Evolutionary conservation across 1,140 invertebrate genomes (phyloP).

Genomic region (Trypoxylus dichotomus): DNA sequence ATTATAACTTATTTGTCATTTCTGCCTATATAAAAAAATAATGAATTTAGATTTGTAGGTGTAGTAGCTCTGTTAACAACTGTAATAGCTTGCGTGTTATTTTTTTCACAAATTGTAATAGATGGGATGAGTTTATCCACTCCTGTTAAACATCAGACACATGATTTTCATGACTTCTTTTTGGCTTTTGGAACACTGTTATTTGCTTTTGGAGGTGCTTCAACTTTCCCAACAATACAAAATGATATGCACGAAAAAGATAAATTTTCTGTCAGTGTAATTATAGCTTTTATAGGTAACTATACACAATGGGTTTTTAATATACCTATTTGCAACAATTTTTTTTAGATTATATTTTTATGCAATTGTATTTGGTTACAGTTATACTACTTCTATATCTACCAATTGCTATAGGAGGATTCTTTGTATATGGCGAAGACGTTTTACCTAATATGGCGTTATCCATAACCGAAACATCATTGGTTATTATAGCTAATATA

Average conservation of each 20-base stretch:
- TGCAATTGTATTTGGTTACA: constrained; percentile 49
- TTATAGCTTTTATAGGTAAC: constrained; percentile 40
- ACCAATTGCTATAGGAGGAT: constrained; percentile 61
- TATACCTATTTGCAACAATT: not conserved
- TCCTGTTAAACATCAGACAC: constrained; percentile 48
- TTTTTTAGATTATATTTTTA: not conserved
- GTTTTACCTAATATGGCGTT: constrained; percentile 60
- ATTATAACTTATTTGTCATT: too few relatives aligned
- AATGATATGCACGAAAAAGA: constrained; percentile 67
- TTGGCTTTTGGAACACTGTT: constrained; percentile 66
- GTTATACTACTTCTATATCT: constrained; percentile 63
- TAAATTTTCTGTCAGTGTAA: constrained; percentile 55
- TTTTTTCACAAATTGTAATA: constrained; percentile 61
- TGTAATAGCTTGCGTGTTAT: constrained; percentile 60
- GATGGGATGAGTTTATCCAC: constrained; percentile 51
- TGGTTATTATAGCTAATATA: constrained; percentile 60
- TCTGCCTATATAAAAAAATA: not conserved
- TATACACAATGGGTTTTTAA: not conserved
- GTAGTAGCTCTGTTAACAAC: constrained; percentile 62
- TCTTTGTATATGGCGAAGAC: constrained; percentile 62
- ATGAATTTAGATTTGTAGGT: constrained; percentile 16
- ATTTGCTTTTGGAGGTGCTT: constrained; percentile 69
- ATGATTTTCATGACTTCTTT: constrained; percentile 59
- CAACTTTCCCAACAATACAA: constrained; percentile 71
- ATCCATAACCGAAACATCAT: constrained; percentile 55